phyloP scores from a whole-genome alignment of 2,888 invertebrate species.

The Aphidius colemani region DNA sequence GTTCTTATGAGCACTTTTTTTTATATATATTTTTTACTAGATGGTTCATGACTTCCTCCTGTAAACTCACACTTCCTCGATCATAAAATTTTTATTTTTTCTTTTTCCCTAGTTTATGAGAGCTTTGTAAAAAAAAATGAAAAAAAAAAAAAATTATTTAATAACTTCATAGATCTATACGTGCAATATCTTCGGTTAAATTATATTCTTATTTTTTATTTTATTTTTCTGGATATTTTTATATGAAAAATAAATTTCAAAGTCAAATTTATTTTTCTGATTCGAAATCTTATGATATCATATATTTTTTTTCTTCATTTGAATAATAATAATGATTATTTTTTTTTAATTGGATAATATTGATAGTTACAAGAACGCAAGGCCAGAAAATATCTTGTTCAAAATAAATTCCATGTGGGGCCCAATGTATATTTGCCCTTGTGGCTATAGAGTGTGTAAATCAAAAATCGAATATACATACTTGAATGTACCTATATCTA shows the following conservation, averaged over 20 bases:
- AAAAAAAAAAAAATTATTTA: slow-evolving; percentile 3
- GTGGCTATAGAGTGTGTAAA: slow-evolving; percentile 52
- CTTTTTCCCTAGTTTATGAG: background rate
- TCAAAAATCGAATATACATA: slow-evolving; percentile 49
- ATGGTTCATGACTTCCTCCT: no score
- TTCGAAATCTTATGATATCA: background rate
- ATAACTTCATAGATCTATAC: background rate
- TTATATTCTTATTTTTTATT: background rate
- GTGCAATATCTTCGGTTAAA: background rate
- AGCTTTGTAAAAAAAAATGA: slow-evolving; percentile 8
- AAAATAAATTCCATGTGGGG: slow-evolving; percentile 56
- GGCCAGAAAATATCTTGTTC: slow-evolving; percentile 48
- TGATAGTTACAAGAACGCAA: slow-evolving; percentile 56
- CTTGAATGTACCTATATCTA: slow-evolving; percentile 8
- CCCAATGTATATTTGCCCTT: slow-evolving; percentile 48
- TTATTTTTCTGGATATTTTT: background rate
- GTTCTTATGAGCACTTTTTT: slow-evolving; percentile 13
- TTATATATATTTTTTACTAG: no score
- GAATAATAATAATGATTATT: background rate
- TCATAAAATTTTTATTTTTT: no score
- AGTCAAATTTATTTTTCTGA: background rate
- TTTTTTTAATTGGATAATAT: slow-evolving; percentile 38
- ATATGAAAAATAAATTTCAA: background rate
- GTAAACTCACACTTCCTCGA: no score
- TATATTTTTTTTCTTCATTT: background rate